Evolutionary conservation across 2,797 vertebrate genomes (phyloP), one percentile per base, ranked within the genome.

Genomic region (Lutjanus argentimaculatus): DNA sequence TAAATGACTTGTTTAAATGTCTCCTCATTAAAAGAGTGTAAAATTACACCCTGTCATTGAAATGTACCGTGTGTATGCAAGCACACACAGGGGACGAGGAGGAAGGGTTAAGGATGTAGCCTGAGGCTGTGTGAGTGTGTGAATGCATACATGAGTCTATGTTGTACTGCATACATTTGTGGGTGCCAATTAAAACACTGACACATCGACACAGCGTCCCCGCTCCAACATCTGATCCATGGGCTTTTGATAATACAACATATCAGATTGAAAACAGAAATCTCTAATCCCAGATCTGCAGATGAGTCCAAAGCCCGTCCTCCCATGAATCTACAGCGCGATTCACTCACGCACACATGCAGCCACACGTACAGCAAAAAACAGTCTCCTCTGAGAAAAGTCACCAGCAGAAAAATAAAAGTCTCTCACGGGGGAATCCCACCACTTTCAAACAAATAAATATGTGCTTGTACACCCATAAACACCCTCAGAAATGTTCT

Each of bases 401-500:
- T 77, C 77, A 67, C 85, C 82, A 84, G 53, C 71, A 88, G 86
- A 78, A 91, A 89, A 87, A 88, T 79, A 86, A 89, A 89, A 89
- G 82, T 75, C 72, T 83, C 74, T 89, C 90, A 72, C 83, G 6
- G n/a, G 89, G 90, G 88, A 93, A 90, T 89, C 86, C 91, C 86
- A 61, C 55, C 69, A 82, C 84, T 88, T 85, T 87, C 81, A 90
- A 87, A 89, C 77, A 90, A 92, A 89, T 87, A 91, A 91, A 90
- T 91, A 86, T 79, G 77, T 83, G 78, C 80, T 52, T 74, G 78
- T 79, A 80, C 83, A 85, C 74, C 67, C 56, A 73, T 58, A 79
- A 75, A 79, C 79, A 84, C 66, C 53, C 63, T 66, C 42, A 80
- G 59, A 78, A 52, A 74, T 46, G 68, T 67, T 72, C 36, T 53